These are phyloP conservation scores for Tenodera sinensis DNA, from an alignment of 2,888 invertebrate genomes.

Conservation along the genomic window DNA sequence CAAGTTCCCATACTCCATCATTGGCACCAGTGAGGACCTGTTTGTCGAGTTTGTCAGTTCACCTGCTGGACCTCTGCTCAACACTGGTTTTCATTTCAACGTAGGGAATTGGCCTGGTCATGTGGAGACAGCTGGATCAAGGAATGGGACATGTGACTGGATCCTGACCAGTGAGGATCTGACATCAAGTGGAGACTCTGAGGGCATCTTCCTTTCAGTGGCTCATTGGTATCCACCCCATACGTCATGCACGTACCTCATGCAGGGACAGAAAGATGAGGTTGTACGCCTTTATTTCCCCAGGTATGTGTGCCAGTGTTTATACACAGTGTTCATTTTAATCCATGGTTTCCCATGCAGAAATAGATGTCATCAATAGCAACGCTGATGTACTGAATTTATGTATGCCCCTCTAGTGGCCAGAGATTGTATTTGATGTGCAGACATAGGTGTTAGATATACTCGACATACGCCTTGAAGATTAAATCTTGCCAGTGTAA, in stretches of 20 bases:
- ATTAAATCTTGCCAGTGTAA: too few relatives aligned
- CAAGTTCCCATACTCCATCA: slow-evolving; percentile 90
- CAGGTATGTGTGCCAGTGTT: slow-evolving; percentile 54
- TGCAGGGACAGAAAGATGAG: slow-evolving; percentile 81
- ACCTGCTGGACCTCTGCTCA: slow-evolving; percentile 82
- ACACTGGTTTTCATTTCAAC: slow-evolving; percentile 92
- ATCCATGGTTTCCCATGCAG: too few relatives aligned
- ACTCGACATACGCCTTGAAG: too few relatives aligned
- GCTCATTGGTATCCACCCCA: slow-evolving; percentile 94
- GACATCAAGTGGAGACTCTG: slow-evolving; percentile 72
- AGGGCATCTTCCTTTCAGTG: slow-evolving; percentile 86
- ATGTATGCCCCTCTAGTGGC: too few relatives aligned
- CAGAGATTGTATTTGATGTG: too few relatives aligned
- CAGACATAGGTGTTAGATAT: too few relatives aligned
- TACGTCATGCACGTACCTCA: slow-evolving; percentile 86
- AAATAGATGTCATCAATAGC: too few relatives aligned
- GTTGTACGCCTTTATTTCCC: slow-evolving; percentile 87
- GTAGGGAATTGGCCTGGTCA: slow-evolving; percentile 93
- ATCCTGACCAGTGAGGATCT: slow-evolving; percentile 77
- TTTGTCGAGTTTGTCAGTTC: slow-evolving; percentile 88
- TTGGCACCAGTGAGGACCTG: slow-evolving; percentile 84
- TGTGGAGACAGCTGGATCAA: slow-evolving; percentile 82
- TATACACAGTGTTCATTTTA: too few relatives aligned
- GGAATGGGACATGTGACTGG: slow-evolving; percentile 87
- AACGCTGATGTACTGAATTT: too few relatives aligned